A percentile compares a stretch with the other conserved stretches of the same genome.
These are phyloP conservation scores for Nothocercus nigrocapillus DNA, from an alignment of 2,113 vertebrate species.

Conservation along the genomic window DNA sequence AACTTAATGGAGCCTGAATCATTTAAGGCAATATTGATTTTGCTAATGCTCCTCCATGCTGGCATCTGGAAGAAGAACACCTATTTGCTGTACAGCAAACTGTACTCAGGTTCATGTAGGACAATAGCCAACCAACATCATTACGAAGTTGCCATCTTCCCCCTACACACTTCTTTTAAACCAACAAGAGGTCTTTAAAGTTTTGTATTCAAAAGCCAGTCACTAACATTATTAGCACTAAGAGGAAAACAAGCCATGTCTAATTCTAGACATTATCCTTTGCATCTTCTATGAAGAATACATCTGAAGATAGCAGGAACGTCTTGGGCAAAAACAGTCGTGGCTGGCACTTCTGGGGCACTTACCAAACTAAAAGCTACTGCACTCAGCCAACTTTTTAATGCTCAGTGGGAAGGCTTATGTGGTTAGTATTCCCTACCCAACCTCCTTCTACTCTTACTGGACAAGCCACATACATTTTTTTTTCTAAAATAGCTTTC, in stretches of 20 bases:
- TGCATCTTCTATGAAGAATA: background rate
- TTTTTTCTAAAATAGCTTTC: background rate
- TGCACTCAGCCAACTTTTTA: background rate
- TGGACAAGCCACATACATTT: background rate
- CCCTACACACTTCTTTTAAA: background rate
- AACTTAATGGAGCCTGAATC: constrained; percentile 71
- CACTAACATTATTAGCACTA: background rate
- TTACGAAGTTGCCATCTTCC: background rate
- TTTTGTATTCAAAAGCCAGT: background rate
- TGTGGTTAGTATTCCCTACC: background rate
- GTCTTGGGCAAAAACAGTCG: background rate
- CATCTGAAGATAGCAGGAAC: background rate
- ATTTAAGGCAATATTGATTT: constrained; percentile 75
- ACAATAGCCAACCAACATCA: background rate
- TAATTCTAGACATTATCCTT: background rate
- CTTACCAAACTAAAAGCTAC: background rate
- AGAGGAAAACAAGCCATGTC: background rate
- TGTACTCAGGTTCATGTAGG: background rate
- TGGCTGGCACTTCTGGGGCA: background rate
- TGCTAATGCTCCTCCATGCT: constrained; percentile 61
- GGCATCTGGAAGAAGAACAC: constrained; percentile 46
- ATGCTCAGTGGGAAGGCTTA: background rate
- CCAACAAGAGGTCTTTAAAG: background rate
- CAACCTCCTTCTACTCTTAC: background rate
- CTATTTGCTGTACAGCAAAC: background rate